Conservation (phyloP, 2,797 vertebrate genomes). For the Cheracebus regulus region DNA sequence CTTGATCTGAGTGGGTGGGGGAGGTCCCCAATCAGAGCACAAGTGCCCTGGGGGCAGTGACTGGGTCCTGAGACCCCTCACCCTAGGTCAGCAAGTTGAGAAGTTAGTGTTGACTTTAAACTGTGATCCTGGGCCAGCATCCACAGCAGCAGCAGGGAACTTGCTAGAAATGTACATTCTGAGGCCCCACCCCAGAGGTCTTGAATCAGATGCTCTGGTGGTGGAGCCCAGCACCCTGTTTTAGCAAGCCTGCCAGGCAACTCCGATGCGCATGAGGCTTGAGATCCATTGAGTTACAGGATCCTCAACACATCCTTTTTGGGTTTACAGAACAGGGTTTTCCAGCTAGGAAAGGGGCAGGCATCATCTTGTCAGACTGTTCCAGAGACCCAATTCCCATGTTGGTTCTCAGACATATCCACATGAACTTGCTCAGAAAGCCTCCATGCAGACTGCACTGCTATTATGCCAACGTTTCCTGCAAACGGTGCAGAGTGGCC, state of each 20-base stretch:
- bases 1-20: background rate
- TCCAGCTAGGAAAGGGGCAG: background rate
- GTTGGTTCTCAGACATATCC: background rate
- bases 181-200: background rate
- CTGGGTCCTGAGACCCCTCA: background rate
- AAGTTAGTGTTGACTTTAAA: background rate
- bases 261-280: background rate
- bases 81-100: background rate
- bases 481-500: background rate
- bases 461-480: accelerated
- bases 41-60: background rate
- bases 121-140: background rate
- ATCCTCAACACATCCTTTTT: background rate
- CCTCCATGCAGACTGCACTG: background rate
- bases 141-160: background rate
- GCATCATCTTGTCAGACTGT: background rate
- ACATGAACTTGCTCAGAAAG: background rate
- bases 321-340: background rate
- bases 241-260: background rate
- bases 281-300: background rate
- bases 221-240: background rate
- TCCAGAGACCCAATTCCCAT: background rate
- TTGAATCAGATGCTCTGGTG: background rate
- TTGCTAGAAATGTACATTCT: background rate
- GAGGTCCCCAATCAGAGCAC: background rate